Evolutionary conservation across 2,113 vertebrate genomes (phyloP).

Genomic region (Macrotis lagotis): DNA sequence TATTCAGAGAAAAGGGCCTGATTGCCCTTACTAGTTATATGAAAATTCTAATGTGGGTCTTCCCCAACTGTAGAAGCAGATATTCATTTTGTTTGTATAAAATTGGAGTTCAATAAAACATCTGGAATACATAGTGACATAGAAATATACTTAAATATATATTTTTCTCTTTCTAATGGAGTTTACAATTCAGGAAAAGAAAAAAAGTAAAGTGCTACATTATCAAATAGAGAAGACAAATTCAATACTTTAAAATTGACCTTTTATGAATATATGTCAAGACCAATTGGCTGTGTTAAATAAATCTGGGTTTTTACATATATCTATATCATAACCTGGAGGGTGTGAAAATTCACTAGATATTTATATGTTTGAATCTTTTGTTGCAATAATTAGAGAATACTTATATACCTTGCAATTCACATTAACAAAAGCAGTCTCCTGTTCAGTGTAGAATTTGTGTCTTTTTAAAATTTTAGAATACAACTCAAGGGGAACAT

Average conservation of each 20-base stretch:
- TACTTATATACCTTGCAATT: constrained; percentile 78
- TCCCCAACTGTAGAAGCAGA: constrained; percentile 83
- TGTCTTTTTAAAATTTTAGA: constrained; percentile 79
- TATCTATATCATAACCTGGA: constrained; percentile 70
- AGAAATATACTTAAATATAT: constrained; percentile 77
- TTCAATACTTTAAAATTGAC: constrained; percentile 76
- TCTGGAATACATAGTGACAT: constrained; percentile 59
- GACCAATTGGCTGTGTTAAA: constrained; percentile 75
- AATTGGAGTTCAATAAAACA: constrained; percentile 80
- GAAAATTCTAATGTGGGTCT: constrained; percentile 92
- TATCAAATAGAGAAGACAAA: constrained; percentile 68
- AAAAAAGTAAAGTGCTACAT: constrained; percentile 64
- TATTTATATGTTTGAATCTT: constrained; percentile 69
- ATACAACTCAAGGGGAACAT: constrained; percentile 78
- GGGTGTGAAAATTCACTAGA: constrained; percentile 72
- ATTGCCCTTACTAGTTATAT: constrained; percentile 97
- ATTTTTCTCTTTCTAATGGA: constrained; percentile 72
- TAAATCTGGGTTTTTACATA: constrained; percentile 65
- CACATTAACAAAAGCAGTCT: constrained; percentile 78
- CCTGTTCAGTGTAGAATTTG: constrained; percentile 80
- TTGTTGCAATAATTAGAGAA: constrained; percentile 78
- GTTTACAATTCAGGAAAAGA: constrained; percentile 72
- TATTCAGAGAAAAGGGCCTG: constrained; percentile 98
- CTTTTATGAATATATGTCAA: constrained; percentile 73
- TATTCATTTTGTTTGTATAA: constrained; percentile 83